Evolutionary conservation across 2,113 vertebrate species (phyloP).

Genomic region (Salvelinus alpinus): DNA sequence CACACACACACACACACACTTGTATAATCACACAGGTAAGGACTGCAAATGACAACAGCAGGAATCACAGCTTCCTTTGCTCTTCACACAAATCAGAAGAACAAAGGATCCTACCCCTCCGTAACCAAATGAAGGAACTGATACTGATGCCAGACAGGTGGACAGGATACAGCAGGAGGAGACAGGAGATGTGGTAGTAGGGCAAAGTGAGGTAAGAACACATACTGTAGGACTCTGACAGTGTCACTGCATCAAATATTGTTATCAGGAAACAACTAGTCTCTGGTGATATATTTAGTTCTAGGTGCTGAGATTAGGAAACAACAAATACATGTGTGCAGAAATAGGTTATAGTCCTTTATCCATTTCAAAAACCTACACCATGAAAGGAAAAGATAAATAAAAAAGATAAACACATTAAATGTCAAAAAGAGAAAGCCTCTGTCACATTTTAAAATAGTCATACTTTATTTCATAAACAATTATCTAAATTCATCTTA

Average conservation of each 20-base stretch:
- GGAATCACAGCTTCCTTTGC: too few species aligned
- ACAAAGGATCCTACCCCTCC: too few species aligned
- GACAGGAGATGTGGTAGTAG: background rate
- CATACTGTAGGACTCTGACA: background rate
- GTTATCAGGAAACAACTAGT: too few species aligned
- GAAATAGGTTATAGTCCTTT: too few species aligned
- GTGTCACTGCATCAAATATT: background rate
- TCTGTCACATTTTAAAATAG: conserved; percentile 65
- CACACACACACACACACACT: background rate
- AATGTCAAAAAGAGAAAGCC: conserved; percentile 5
- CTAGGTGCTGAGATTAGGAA: too few species aligned
- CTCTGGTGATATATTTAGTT: too few species aligned
- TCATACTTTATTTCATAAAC: conserved; percentile 74
- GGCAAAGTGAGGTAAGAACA: background rate
- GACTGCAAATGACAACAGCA: too few species aligned
- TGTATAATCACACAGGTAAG: background rate
- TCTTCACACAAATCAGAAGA: too few species aligned
- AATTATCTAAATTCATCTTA: conserved; percentile 64
- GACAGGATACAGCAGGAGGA: background rate
- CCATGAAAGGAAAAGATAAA: background rate
- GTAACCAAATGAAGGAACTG: background rate
- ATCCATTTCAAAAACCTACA: background rate
- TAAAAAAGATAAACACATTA: background rate
- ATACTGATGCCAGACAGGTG: background rate
- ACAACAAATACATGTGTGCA: too few species aligned